These are phyloP conservation scores for Aproaerema taeniolella DNA, from an alignment of 2,888 invertebrate species.

Conservation along the genomic window DNA sequence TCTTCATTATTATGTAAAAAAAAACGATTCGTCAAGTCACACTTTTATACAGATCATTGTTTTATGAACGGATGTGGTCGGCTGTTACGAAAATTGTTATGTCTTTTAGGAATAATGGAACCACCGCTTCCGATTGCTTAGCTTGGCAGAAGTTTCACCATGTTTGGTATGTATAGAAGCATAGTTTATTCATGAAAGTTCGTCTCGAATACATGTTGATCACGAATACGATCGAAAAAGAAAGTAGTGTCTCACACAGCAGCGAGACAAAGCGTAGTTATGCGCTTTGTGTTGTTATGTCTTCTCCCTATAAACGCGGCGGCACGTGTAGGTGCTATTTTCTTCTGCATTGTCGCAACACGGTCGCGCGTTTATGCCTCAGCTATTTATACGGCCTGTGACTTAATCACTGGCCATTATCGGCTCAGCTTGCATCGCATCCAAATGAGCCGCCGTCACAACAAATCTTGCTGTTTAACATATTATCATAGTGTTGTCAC, in stretches of 20 bases:
- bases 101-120: conserved; percentile 23
- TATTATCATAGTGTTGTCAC: too few species aligned
- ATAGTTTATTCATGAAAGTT: too few species aligned
- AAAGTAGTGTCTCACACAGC: too few species aligned
- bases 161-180: too few species aligned
- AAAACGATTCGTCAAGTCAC: conserved; percentile 33
- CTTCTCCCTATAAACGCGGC: conserved; percentile 20
- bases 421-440: conserved; percentile 37
- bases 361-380: conserved; percentile 31
- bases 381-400: conserved; percentile 41
- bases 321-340: conserved; percentile 39
- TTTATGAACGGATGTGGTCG: conserved; percentile 38
- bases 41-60: conserved; percentile 45
- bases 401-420: conserved; percentile 44
- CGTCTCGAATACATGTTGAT: too few species aligned
- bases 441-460: conserved; percentile 38
- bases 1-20: conserved; percentile 43
- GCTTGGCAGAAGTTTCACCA: too few species aligned
- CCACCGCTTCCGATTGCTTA: too few species aligned
- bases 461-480: conserved; percentile 16
- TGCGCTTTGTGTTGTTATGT: too few species aligned
- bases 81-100: conserved; percentile 31
- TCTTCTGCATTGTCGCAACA: conserved; percentile 35
- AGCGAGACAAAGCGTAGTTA: too few species aligned
- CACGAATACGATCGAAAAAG: too few species aligned